Evolutionary conservation across 2,113 vertebrate genomes (phyloP).

Genomic region (Barnardius zonarius): DNA sequence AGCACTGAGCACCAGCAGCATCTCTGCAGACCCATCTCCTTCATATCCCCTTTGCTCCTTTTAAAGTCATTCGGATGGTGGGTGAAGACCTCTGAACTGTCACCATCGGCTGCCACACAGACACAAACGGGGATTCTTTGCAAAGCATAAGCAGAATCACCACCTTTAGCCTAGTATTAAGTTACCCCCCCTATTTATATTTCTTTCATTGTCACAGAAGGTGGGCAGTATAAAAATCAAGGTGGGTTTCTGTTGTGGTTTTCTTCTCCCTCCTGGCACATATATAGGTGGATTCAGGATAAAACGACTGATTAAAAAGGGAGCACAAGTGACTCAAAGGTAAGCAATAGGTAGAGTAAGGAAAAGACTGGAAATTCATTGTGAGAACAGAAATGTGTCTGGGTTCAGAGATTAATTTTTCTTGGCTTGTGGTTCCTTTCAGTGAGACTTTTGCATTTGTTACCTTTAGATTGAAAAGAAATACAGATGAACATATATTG

Average conservation of each 20-base stretch:
- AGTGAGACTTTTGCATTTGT: background rate
- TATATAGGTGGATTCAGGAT: background rate
- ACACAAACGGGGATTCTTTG: background rate
- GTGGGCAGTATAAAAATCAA: background rate
- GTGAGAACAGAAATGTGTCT: background rate
- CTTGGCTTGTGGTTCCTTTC: background rate
- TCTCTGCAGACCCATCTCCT: background rate
- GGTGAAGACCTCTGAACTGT: background rate
- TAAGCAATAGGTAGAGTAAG: background rate
- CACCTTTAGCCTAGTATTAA: background rate
- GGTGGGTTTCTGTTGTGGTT: background rate
- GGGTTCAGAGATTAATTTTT: background rate
- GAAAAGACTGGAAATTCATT: background rate
- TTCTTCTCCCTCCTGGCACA: background rate
- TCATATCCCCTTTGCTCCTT: rapidly evolving
- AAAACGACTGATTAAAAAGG: rapidly evolving
- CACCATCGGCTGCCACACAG: background rate
- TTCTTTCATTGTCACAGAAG: background rate
- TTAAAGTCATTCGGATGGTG: background rate
- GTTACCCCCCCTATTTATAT: background rate
- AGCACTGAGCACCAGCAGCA: background rate
- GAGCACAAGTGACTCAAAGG: background rate
- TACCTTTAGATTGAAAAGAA: background rate
- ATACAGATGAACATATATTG: background rate
- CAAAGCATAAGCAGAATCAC: background rate